Percentiles rank a stretch among this genome's conserved stretches.
Conservation (phyloP, 2,797 vertebrate species). For the Enteromius viviparus region DNA sequence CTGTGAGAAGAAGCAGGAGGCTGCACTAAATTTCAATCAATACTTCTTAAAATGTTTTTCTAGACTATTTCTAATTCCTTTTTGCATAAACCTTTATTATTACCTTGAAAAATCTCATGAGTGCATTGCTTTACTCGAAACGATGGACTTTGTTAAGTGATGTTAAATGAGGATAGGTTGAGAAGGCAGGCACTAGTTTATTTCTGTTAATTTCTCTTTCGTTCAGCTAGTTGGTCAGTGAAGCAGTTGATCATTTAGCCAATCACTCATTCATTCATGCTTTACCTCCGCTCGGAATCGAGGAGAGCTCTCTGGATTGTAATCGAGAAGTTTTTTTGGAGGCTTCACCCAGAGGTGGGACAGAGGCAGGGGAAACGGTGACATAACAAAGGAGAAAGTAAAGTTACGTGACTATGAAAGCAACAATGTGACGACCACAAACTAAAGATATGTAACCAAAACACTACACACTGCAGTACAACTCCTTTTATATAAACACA, state of each 20-base stretch:
- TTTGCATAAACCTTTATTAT: neutral
- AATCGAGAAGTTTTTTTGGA: constrained; percentile 91
- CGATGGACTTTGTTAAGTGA: neutral
- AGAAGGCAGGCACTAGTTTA: neutral
- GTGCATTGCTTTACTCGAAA: neutral
- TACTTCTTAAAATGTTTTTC: neutral
- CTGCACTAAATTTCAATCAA: neutral
- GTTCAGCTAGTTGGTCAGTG: neutral
- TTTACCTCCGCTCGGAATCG: constrained; percentile 65
- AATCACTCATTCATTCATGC: constrained; percentile 3
- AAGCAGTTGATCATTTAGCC: neutral
- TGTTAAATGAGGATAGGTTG: neutral
- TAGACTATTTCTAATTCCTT: neutral
- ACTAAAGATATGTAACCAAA: constrained; percentile 2
- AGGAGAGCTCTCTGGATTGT: constrained; percentile 83
- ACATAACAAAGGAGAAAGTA: constrained; percentile 68
- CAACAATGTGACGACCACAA: constrained; percentile 18
- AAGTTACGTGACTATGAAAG: constrained; percentile 79
- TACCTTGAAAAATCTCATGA: neutral
- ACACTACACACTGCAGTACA: neutral
- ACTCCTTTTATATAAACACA: neutral
- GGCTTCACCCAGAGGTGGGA: constrained; percentile 73
- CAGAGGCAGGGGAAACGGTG: constrained; percentile 62
- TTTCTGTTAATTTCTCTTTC: neutral
- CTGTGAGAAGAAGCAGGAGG: neutral